Evolutionary conservation across 2,888 invertebrate genomes (phyloP).

Genomic region (Hyalella azteca): DNA sequence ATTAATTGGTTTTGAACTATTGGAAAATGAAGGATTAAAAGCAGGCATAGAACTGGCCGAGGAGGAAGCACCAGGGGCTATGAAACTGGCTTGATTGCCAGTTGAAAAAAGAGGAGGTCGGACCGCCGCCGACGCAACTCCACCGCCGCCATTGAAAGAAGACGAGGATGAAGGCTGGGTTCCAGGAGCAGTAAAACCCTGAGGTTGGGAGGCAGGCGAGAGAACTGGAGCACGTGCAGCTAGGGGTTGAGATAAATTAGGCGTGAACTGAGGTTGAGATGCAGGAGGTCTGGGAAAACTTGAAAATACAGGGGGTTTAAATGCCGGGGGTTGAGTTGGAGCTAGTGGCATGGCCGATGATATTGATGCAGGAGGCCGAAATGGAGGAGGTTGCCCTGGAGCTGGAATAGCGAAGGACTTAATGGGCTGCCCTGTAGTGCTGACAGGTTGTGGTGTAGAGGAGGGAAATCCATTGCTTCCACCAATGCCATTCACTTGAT

Average conservation of each 20-base stretch:
- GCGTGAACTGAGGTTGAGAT: background rate
- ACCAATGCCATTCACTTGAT: background rate
- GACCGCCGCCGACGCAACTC: background rate
- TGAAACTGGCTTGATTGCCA: background rate
- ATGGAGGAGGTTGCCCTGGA: constrained; percentile 14
- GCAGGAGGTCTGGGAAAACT: background rate
- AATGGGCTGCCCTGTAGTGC: background rate
- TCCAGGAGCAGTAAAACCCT: background rate
- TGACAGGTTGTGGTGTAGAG: background rate
- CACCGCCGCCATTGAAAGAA: background rate
- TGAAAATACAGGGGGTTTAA: background rate
- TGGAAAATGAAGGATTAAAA: background rate
- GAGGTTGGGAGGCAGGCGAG: background rate
- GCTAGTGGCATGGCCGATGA: background rate
- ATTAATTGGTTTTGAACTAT: background rate
- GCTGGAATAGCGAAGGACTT: background rate
- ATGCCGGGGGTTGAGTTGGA: background rate
- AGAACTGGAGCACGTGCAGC: background rate
- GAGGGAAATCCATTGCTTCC: background rate
- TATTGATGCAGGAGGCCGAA: background rate
- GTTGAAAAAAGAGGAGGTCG: constrained; percentile 7
- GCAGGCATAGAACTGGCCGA: background rate
- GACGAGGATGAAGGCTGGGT: background rate
- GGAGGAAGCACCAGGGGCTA: background rate
- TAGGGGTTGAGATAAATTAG: background rate